Conservation (phyloP, 2,888 invertebrate genomes). For the Cheilosia vernalis region DNA sequence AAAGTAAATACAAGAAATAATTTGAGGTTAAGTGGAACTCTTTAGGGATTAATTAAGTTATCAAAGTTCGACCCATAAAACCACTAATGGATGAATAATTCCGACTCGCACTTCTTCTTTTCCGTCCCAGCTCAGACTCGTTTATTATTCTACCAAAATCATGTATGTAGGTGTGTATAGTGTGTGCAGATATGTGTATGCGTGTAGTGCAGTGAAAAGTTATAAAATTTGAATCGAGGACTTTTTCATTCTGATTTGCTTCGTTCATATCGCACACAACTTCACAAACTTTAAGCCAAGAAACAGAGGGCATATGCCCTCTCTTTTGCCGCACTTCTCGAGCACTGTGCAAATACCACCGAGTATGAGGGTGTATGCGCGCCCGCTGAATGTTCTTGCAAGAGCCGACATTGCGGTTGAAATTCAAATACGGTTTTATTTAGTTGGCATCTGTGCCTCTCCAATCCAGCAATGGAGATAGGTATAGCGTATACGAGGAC, state of each 20-base stretch:
- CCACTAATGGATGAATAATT: constrained; percentile 71
- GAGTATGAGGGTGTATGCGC: constrained; percentile 28
- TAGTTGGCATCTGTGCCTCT: constrained; percentile 55
- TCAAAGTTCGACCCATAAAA: constrained; percentile 68
- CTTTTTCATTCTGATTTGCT: constrained; percentile 50
- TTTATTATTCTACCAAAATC: constrained; percentile 15
- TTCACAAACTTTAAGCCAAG: constrained; percentile 48
- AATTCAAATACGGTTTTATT: constrained; percentile 62
- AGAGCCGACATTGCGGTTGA: constrained; percentile 58
- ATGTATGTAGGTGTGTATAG: background rate
- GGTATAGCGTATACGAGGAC: background rate
- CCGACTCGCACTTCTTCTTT: constrained; percentile 30
- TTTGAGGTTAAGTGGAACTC: constrained; percentile 69
- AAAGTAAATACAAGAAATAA: constrained; percentile 69
- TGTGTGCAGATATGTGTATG: constrained; percentile 3
- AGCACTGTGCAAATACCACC: constrained; percentile 37
- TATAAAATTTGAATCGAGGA: constrained; percentile 67
- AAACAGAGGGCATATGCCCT: constrained; percentile 20
- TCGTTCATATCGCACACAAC: constrained; percentile 22
- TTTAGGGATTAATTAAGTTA: constrained; percentile 70
- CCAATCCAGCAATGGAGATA: constrained; percentile 5
- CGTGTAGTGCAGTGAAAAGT: constrained; percentile 48
- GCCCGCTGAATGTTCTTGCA: constrained; percentile 52
- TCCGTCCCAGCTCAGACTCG: constrained; percentile 7
- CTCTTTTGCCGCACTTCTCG: constrained; percentile 10